These are phyloP conservation scores for Cheilosia scutellata DNA, from an alignment of 2,888 invertebrate species.

Conservation along the genomic window DNA sequence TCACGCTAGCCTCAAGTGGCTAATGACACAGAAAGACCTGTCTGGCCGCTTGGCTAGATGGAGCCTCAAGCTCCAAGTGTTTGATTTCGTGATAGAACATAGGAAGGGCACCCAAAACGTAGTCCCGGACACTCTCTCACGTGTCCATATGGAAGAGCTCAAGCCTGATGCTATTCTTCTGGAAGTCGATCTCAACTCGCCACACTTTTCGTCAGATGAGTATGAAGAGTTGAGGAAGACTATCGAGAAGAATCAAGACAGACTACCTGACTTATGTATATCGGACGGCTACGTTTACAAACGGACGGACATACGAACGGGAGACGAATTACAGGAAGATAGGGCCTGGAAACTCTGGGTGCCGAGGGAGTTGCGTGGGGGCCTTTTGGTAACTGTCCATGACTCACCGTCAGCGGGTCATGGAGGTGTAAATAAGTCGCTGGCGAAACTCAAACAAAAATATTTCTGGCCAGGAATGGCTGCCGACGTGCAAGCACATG, in stretches of 20 bases:
- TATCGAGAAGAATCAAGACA: too few relatives aligned
- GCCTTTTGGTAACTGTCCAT: neutral
- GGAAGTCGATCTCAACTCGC: too few relatives aligned
- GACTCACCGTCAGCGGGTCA: neutral
- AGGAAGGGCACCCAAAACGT: conserved; percentile 3
- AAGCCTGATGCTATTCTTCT: too few relatives aligned
- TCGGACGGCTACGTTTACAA: too few relatives aligned
- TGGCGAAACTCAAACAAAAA: neutral
- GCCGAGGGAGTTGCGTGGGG: too few relatives aligned
- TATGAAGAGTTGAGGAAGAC: too few relatives aligned
- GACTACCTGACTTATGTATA: too few relatives aligned
- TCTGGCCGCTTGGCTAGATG: neutral
- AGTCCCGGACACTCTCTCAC: neutral
- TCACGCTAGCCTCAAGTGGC: neutral
- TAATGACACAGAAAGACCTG: neutral
- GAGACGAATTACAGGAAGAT: too few relatives aligned
- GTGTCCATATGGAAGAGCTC: too few relatives aligned
- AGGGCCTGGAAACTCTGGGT: too few relatives aligned
- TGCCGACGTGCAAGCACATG: neutral
- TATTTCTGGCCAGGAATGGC: conserved; percentile 3
- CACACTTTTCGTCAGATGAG: too few relatives aligned
- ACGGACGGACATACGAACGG: too few relatives aligned
- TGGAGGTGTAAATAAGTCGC: neutral
- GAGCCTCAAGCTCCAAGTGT: conserved; percentile 3
- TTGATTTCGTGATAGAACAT: conserved; percentile 4